Conservation (phyloP, 2,888 invertebrate genomes). For the Phaonia tiefii region DNA sequence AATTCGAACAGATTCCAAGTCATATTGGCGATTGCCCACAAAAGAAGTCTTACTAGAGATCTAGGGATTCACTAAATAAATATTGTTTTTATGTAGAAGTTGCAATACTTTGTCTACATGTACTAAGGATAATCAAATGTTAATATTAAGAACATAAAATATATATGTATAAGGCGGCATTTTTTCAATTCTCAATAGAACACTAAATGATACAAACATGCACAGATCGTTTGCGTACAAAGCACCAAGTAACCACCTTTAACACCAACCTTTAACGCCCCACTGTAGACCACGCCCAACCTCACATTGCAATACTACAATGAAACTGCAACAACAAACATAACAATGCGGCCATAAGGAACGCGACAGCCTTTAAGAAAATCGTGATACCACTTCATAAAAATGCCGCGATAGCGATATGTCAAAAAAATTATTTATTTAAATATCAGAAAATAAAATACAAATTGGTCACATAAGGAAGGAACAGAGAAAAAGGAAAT, state of each 20-base stretch:
- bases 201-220: too few species aligned
- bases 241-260: background rate
- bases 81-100: too few species aligned
- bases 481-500: conserved; percentile 35
- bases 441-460: conserved; percentile 54
- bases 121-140: background rate
- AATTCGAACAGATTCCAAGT: too few species aligned
- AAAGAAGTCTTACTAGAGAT: too few species aligned
- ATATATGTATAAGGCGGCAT: too few species aligned
- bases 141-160: too few species aligned
- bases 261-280: background rate
- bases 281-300: background rate
- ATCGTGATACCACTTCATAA: conserved; percentile 8
- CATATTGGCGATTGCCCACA: too few species aligned
- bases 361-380: conserved; percentile 24
- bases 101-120: too few species aligned
- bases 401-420: conserved; percentile 80
- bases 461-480: conserved; percentile 55
- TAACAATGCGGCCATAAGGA: conserved; percentile 49
- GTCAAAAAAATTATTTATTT: conserved; percentile 73
- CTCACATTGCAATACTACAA: conserved; percentile 38
- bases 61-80: too few species aligned
- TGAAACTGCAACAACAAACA: conserved; percentile 38
- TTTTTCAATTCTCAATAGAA: too few species aligned
- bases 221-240: conserved; percentile 16